Percentiles rank a stretch among this genome's conserved stretches.
phyloP scores from a whole-genome alignment of 2,113 vertebrate species.

The Jaculus jaculus region DNA sequence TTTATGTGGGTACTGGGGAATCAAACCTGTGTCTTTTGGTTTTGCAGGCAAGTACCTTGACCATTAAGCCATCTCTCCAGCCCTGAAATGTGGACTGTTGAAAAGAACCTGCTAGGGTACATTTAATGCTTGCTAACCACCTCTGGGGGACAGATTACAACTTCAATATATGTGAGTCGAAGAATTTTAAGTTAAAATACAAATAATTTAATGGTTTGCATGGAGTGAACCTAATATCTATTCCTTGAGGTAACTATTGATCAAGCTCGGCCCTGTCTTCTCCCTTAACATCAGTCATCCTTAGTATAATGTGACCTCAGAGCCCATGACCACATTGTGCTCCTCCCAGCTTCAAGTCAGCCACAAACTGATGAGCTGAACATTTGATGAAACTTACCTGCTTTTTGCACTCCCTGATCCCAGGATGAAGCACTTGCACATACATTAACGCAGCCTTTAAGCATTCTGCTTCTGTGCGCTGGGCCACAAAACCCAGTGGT shows the following conservation, averaged over 20 bases:
- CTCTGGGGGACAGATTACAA: background rate
- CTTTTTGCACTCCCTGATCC: background rate
- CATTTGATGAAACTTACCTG: background rate
- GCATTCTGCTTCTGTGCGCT: background rate
- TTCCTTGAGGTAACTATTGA: background rate
- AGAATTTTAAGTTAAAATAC: constrained; percentile 16
- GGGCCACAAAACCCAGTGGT: background rate
- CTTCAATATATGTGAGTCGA: background rate
- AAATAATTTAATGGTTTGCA: background rate
- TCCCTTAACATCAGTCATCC: background rate
- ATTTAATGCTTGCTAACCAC: background rate
- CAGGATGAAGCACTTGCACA: background rate
- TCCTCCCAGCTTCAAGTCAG: background rate
- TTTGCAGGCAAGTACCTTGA: too few species aligned
- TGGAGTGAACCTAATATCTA: background rate
- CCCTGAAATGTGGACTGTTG: background rate
- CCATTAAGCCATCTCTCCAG: too few species aligned
- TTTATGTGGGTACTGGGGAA: too few species aligned
- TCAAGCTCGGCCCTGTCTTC: background rate
- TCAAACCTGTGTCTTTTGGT: too few species aligned
- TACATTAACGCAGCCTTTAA: background rate
- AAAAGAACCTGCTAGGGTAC: background rate
- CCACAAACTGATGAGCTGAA: background rate
- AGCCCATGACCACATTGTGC: background rate
- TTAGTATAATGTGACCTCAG: background rate